A percentile compares a stretch with the other conserved stretches of the same genome.
These are phyloP conservation scores for Campylomormyrus tamandua DNA, from an alignment of 2,113 vertebrate genomes.

Conservation along the genomic window DNA sequence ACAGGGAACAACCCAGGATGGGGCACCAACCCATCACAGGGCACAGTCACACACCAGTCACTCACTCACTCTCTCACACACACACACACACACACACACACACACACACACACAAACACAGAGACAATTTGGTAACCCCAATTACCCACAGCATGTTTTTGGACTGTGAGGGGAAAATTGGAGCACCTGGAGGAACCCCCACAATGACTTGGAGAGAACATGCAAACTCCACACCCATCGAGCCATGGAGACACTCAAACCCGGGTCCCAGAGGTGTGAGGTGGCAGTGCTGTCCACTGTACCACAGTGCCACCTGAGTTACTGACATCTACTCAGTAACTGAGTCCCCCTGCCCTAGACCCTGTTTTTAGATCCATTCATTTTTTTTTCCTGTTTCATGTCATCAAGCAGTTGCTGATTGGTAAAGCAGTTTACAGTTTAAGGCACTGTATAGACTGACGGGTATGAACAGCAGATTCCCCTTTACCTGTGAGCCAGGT, in stretches of 20 bases:
- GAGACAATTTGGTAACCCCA: not conserved
- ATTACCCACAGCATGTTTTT: not conserved
- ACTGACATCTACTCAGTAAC: not conserved
- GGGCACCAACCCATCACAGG: not conserved
- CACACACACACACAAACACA: no score
- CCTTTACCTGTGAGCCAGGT: not conserved
- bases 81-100: no score
- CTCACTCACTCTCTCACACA: no score
- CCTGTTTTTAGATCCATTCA: not conserved
- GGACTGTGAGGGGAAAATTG: not conserved
- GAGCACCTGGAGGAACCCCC: not conserved
- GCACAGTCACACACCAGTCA: no score
- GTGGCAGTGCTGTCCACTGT: not conserved
- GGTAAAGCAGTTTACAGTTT: not conserved
- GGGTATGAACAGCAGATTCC: not conserved
- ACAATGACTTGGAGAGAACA: not conserved
- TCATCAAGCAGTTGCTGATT: not conserved
- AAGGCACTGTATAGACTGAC: not conserved
- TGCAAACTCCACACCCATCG: not conserved
- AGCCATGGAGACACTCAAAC: not conserved
- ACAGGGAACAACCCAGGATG: not conserved
- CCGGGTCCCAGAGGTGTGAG: not conserved
- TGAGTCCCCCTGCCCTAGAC: not conserved
- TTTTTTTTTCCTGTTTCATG: not conserved
- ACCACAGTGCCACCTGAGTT: not conserved